These are phyloP conservation scores for Acleris literana DNA, from an alignment of 2,888 invertebrate species.

Conservation along the genomic window DNA sequence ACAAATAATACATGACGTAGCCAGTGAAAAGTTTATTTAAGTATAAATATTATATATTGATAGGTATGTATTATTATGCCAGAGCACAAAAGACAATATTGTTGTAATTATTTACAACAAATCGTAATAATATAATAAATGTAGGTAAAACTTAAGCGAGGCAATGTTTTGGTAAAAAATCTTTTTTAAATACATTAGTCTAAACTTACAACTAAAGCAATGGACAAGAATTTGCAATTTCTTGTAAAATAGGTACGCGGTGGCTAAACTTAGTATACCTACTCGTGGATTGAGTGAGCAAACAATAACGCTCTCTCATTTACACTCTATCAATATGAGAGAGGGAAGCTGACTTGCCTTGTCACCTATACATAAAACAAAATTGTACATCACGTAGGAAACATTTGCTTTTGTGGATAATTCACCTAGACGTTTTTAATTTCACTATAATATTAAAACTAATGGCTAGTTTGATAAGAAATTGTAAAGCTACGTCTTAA, in stretches of 20 bases:
- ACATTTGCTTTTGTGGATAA: slow-evolving; percentile 61
- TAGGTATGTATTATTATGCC: slow-evolving; percentile 71
- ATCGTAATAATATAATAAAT: slow-evolving; percentile 46
- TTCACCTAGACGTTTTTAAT: slow-evolving; percentile 50
- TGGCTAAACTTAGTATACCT: slow-evolving; percentile 25
- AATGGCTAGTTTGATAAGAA: slow-evolving; percentile 50
- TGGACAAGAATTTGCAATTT: slow-evolving; percentile 20
- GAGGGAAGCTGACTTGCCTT: slow-evolving; percentile 17
- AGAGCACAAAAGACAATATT: slow-evolving; percentile 71
- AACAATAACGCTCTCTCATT: background rate
- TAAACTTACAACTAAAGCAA: slow-evolving; percentile 57
- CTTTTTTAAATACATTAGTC: slow-evolving; percentile 70
- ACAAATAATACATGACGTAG: slow-evolving; percentile 50
- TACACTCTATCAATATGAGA: background rate
- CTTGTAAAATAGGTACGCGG: background rate
- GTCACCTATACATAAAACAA: slow-evolving; percentile 42
- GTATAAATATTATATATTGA: slow-evolving; percentile 50
- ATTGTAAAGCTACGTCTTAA: slow-evolving; percentile 39
- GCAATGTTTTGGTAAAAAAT: slow-evolving; percentile 81
- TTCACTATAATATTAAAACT: slow-evolving; percentile 47
- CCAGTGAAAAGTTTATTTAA: slow-evolving; percentile 76
- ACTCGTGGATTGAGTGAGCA: slow-evolving; percentile 24
- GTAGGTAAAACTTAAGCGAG: slow-evolving; percentile 76
- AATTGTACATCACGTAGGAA: slow-evolving; percentile 65
- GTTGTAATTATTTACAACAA: slow-evolving; percentile 69